A percentile compares a stretch with the other conserved stretches of the same genome.
Evolutionary conservation across 2,113 vertebrate species (phyloP).

Genomic region (Motacilla alba): DNA sequence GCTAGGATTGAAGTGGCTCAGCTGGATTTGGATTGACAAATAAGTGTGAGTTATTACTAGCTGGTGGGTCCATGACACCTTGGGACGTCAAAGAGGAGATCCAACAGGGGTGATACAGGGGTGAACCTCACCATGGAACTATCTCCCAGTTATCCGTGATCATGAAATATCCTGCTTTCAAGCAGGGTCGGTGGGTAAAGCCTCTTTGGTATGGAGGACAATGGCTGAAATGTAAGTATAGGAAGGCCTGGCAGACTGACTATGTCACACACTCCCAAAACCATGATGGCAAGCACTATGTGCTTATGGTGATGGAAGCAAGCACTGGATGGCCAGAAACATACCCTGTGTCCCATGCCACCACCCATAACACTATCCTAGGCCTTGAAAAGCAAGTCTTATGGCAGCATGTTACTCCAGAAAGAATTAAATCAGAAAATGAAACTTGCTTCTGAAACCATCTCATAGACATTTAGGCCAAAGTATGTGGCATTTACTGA

Average conservation of each 20-base stretch:
- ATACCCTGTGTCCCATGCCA: too few relatives aligned
- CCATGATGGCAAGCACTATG: background rate
- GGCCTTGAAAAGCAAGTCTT: background rate
- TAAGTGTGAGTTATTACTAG: background rate
- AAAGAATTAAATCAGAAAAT: background rate
- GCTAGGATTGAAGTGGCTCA: background rate
- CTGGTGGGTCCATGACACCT: too few relatives aligned
- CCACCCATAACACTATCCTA: background rate
- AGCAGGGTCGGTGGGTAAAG: background rate
- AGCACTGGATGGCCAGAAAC: background rate
- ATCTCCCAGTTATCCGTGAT: background rate
- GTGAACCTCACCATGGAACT: background rate
- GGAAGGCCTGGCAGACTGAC: background rate
- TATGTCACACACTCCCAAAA: background rate
- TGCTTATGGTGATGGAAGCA: background rate
- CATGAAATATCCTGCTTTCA: too few relatives aligned
- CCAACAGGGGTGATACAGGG: background rate
- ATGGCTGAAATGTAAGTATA: background rate
- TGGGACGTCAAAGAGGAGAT: background rate
- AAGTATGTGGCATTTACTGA: too few relatives aligned
- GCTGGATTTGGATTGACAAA: background rate
- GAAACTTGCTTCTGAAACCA: fast-evolving
- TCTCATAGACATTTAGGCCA: background rate
- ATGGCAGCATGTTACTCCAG: background rate
- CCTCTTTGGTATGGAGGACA: background rate